phyloP scores from a whole-genome alignment of 1,140 invertebrate genomes.

The Anoplolepis gracilipes region DNA sequence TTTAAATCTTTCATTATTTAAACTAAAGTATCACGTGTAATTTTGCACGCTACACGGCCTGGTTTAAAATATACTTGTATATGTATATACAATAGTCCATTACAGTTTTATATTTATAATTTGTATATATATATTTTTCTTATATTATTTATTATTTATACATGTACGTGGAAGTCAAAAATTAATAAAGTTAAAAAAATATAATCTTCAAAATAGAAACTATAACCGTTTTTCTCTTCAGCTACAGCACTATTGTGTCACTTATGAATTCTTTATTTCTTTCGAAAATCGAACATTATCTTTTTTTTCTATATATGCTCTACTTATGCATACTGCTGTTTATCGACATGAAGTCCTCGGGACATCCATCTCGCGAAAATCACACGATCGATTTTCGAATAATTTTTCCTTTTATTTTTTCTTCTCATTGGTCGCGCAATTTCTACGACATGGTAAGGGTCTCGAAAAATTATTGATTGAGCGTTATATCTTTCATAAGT shows the following conservation, averaged over 20 bases:
- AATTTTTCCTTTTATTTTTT: not conserved
- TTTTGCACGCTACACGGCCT: slow-evolving; percentile 55
- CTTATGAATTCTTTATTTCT: slow-evolving; percentile 67
- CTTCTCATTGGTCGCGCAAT: not conserved
- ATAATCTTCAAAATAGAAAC: slow-evolving; percentile 81
- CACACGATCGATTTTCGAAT: slow-evolving; percentile 16
- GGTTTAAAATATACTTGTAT: slow-evolving; percentile 55
- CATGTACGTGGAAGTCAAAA: slow-evolving; percentile 78
- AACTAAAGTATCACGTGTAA: not conserved
- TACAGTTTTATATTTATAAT: slow-evolving; percentile 66
- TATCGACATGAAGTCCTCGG: slow-evolving; percentile 30
- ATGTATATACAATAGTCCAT: slow-evolving; percentile 62
- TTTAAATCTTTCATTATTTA: not conserved
- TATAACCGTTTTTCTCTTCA: slow-evolving; percentile 77
- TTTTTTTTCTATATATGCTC: slow-evolving; percentile 67
- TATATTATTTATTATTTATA: slow-evolving; percentile 61
- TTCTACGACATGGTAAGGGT: slow-evolving; percentile 23
- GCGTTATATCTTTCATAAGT: slow-evolving; percentile 38
- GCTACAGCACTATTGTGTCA: slow-evolving; percentile 73
- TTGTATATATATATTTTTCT: slow-evolving; percentile 62
- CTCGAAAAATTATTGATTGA: slow-evolving; percentile 59
- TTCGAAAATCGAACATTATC: slow-evolving; percentile 74
- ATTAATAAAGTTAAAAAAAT: slow-evolving; percentile 81
- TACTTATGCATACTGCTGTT: slow-evolving; percentile 46
- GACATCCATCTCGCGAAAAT: slow-evolving; percentile 50